phyloP scores from a whole-genome alignment of 2,888 invertebrate genomes.

The Vesta saturnalis region DNA sequence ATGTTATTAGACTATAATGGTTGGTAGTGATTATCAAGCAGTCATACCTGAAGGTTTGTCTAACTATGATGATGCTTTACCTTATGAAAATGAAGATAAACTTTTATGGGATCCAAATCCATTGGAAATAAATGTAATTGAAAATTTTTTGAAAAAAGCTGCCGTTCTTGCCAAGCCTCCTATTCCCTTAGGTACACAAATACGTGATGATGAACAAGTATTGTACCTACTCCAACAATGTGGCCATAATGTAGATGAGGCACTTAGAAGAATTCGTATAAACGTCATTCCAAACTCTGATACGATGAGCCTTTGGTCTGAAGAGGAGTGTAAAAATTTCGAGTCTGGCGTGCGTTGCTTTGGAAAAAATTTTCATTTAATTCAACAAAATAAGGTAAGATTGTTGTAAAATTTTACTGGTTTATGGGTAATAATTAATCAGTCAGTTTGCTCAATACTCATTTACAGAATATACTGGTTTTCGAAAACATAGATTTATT shows the following conservation, averaged over 20 bases:
- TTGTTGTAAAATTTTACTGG: too few species aligned
- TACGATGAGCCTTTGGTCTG: slow-evolving; percentile 91
- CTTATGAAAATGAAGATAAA: slow-evolving; percentile 95
- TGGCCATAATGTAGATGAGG: slow-evolving; percentile 95
- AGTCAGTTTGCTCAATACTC: too few species aligned
- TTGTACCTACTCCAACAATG: slow-evolving; percentile 91
- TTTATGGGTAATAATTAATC: too few species aligned
- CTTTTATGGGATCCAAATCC: slow-evolving; percentile 91
- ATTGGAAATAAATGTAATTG: slow-evolving; percentile 76
- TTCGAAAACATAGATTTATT: too few species aligned
- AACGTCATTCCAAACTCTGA: slow-evolving; percentile 72
- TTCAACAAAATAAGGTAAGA: slow-evolving; percentile 89
- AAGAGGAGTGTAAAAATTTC: slow-evolving; percentile 96
- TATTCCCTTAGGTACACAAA: slow-evolving; percentile 78
- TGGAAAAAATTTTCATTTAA: slow-evolving; percentile 96
- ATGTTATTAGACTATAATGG: slow-evolving; percentile 82
- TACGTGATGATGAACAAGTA: slow-evolving; percentile 90
- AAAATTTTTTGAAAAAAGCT: slow-evolving; percentile 79
- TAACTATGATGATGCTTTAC: slow-evolving; percentile 92
- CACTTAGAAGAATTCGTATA: slow-evolving; percentile 80
- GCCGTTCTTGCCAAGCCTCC: slow-evolving; percentile 62
- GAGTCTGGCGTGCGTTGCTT: slow-evolving; percentile 93
- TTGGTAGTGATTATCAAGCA: slow-evolving; percentile 94
- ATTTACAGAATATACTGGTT: too few species aligned
- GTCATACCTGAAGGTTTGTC: slow-evolving; percentile 91